Base-by-base conservation (phyloP, 2,797 vertebrate species). In the Eutrigla gurnardus region DNA sequence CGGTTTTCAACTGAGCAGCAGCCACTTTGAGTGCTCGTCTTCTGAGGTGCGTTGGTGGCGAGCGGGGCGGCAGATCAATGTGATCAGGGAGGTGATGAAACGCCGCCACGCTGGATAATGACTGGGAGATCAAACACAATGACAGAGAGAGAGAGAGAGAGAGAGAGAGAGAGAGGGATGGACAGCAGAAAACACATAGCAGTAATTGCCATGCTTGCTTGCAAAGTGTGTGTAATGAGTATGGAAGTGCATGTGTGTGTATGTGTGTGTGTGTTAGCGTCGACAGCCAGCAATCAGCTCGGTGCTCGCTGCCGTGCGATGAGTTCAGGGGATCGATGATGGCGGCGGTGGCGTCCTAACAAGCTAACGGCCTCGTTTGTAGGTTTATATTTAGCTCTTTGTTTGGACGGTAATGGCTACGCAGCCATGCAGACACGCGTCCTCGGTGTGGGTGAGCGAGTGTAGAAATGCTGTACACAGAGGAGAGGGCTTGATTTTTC, bases 301-400 rank as follows among this genome's bases (percentile, higher is more conserved):
- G 7, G 35, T 4, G 37, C 39, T 62, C 7, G 2, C 25, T 9
- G 35, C 33, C 32, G 55, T n/a, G 17, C 2, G 35, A 60, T 49
- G 53, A 50, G 64, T 65, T 47, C 73, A 61, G 62, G 57, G 18
- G 61, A 79, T 88, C 73, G 45, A 84, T 84, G 65, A 33, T 7
- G 6, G 39, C 58, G 37, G 57, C 63, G 7, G 73, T 59, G 8
- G 50, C 15, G 7, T 71, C 32, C 53, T 45, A 53, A 75, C 66
- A 39, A 79, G 80, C 73, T 67, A 83, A 82, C 5, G 9, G 73
- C 37, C 69, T 70, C 75, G 65, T 85, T 82, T 80, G 74, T 66
- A 47, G 65, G 39, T 52, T 71, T 82, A 78, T 85, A 37, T 82
- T 83, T 87, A 86, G 84, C 49, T 59, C 47, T 72, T 32, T 55